phyloP scores from a whole-genome alignment of 2,888 invertebrate species.

The Arctia plantaginis region DNA sequence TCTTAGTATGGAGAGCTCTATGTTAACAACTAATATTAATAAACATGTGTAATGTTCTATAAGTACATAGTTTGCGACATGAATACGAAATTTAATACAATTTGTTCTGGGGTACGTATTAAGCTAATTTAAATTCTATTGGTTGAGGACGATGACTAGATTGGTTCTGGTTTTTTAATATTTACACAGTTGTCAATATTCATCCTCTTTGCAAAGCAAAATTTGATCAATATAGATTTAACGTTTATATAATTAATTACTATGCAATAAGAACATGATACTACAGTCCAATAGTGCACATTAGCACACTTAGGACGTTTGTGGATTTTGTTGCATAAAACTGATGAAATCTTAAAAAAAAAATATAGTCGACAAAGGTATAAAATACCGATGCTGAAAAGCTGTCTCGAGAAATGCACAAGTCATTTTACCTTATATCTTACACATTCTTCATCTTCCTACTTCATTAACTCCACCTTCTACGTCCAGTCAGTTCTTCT shows the following conservation, averaged over 20 bases:
- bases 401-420: too few species aligned
- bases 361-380: too few species aligned
- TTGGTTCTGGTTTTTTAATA: not conserved
- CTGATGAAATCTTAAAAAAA: not conserved
- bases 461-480: too few species aligned
- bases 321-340: not conserved
- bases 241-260: not conserved
- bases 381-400: too few species aligned
- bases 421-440: too few species aligned
- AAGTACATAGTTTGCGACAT: not conserved
- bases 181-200: not conserved
- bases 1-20: too few species aligned
- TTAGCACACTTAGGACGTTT: not conserved
- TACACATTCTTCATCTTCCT: too few species aligned
- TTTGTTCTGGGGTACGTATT: not conserved
- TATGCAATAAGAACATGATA: not conserved
- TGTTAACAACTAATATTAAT: not conserved
- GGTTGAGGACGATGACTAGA: not conserved
- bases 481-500: too few species aligned
- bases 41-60: not conserved
- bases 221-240: not conserved
- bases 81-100: not conserved
- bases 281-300: not conserved
- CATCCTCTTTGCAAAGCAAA: not conserved
- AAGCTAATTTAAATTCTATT: not conserved